phyloP scores from a whole-genome alignment of 2,797 vertebrate species.

The Merluccius polli region DNA sequence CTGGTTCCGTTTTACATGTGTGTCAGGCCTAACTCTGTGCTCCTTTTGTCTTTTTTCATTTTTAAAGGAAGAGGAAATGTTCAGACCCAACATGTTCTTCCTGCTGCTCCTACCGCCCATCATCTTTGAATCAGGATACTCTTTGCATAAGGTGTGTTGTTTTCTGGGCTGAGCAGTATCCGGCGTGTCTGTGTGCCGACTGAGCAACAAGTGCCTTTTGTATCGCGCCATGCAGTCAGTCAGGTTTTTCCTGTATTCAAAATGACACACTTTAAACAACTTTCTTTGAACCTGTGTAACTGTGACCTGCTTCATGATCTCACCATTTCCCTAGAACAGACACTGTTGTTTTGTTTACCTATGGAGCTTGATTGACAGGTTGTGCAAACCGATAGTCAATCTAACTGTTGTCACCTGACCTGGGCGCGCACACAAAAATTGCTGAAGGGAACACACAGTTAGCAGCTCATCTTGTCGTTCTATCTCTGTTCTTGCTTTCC shows the following conservation, averaged over 20 bases:
- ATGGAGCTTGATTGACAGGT: neutral
- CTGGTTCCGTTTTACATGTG: neutral
- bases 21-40: neutral
- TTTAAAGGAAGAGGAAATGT: slow-evolving; percentile 96
- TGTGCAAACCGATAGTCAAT: neutral
- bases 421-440: neutral
- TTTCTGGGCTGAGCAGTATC: neutral
- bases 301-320: neutral
- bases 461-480: neutral
- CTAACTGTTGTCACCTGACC: neutral
- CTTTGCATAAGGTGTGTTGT: slow-evolving; percentile 87
- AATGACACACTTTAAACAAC: neutral
- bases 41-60: neutral
- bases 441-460: neutral
- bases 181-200: neutral
- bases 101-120: slow-evolving; percentile 95
- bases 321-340: neutral
- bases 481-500: neutral
- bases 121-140: slow-evolving; percentile 99
- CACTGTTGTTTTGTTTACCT: neutral
- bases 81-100: slow-evolving; percentile 99
- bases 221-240: neutral
- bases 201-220: neutral
- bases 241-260: slow-evolving; percentile 12
- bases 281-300: neutral